phyloP scores from a whole-genome alignment of 1,140 invertebrate species.

The Dendroctonus valens region DNA sequence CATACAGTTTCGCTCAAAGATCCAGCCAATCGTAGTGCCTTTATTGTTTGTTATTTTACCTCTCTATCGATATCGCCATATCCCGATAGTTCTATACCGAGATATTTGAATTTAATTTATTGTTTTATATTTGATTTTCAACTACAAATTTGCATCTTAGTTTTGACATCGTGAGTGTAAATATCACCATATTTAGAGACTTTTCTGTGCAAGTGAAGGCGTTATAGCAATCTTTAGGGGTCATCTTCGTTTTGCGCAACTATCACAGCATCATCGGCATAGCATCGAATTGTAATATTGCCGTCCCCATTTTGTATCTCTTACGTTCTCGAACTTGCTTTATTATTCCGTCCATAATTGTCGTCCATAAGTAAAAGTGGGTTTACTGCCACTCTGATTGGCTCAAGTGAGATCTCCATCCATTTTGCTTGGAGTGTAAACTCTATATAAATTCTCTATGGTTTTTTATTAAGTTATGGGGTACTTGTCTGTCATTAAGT shows the following conservation, averaged over 20 bases:
- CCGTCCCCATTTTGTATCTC: conserved; percentile 16
- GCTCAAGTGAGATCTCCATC: too few species aligned
- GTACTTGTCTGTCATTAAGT: conserved; percentile 14
- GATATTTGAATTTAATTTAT: neutral
- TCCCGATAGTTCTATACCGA: neutral
- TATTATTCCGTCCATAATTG: conserved; percentile 16
- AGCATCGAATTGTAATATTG: conserved; percentile 10
- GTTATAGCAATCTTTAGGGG: too few species aligned
- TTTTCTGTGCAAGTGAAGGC: too few species aligned
- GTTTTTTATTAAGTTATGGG: conserved; percentile 14
- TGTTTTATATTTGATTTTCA: neutral
- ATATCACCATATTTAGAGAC: neutral
- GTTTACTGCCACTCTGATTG: conserved; percentile 17
- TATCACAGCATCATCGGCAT: neutral
- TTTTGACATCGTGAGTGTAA: neutral
- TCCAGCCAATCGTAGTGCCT: conserved; percentile 4
- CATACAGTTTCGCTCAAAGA: conserved; percentile 7
- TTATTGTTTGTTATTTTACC: conserved; percentile 12
- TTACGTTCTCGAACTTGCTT: conserved; percentile 18
- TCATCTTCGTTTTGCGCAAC: too few species aligned
- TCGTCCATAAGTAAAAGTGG: conserved; percentile 11
- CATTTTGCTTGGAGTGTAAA: conserved; percentile 18
- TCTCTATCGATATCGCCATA: neutral
- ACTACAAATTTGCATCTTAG: conserved; percentile 1
- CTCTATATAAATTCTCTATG: conserved; percentile 20